phyloP scores from a whole-genome alignment of 35 echinoderm and acorn worm species.

The Apostichopus japonicus region DNA sequence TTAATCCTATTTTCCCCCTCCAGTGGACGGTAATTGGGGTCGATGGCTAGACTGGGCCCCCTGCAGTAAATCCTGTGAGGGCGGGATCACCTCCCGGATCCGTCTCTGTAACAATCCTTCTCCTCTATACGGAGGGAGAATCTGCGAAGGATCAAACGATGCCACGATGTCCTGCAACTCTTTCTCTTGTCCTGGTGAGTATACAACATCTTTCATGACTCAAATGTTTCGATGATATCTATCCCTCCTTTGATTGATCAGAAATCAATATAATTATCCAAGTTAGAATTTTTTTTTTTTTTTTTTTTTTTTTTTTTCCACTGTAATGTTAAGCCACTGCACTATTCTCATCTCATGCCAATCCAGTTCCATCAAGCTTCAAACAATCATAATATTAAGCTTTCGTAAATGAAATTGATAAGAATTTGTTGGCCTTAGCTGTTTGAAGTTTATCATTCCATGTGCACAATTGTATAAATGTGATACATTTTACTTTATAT shows the following conservation, averaged over 20 bases:
- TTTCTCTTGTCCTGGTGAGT: constrained; percentile 79
- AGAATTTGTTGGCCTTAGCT: no score
- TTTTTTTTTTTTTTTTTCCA: no score
- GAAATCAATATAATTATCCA: neutral
- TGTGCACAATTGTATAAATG: no score
- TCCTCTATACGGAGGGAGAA: constrained; percentile 71
- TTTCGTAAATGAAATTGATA: no score
- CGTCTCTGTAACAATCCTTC: constrained; percentile 84
- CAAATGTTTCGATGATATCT: no score
- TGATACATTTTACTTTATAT: no score
- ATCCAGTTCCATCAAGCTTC: no score
- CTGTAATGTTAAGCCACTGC: neutral
- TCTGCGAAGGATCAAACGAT: constrained; percentile 53
- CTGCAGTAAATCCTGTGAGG: constrained; percentile 67
- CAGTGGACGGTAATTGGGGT: constrained; percentile 86
- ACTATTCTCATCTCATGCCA: neutral
- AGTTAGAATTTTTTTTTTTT: neutral
- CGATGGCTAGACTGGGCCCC: constrained; percentile 76
- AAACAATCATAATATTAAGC: no score
- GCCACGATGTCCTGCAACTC: constrained; percentile 70
- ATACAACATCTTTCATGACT: no score
- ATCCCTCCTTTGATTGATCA: no score
- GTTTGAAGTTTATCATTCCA: no score
- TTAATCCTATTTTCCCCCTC: neutral
- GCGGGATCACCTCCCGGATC: constrained; percentile 64